Percentiles rank a stretch among this genome's conserved stretches.
Conservation (phyloP, 2,797 vertebrate genomes). For the Limosa lapponica region DNA sequence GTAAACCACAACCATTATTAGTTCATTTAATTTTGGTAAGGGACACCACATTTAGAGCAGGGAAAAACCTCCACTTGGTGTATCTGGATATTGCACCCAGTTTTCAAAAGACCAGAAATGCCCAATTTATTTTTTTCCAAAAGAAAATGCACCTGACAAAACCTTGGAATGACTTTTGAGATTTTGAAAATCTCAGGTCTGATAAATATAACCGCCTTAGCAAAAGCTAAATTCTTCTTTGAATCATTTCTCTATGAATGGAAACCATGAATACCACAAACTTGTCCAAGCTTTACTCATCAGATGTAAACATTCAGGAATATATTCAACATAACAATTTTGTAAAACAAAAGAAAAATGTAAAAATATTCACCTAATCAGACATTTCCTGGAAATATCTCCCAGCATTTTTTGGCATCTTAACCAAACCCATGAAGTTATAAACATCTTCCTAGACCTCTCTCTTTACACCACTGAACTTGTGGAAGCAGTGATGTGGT, state of each 20-base stretch:
- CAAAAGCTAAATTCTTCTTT: neutral
- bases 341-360: neutral
- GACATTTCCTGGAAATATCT: neutral
- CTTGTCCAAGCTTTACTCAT: neutral
- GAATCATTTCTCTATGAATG: neutral
- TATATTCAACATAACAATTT: neutral
- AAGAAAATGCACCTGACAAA: neutral
- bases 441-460: neutral
- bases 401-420: neutral
- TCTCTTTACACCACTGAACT: neutral
- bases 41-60: neutral
- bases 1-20: constrained; percentile 18
- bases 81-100: neutral
- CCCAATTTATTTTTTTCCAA: neutral
- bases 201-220: neutral
- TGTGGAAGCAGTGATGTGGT: neutral
- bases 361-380: neutral
- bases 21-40: neutral
- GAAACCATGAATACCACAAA: neutral
- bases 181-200: neutral
- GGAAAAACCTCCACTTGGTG: neutral
- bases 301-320: neutral
- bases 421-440: neutral
- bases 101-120: neutral
- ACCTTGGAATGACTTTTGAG: neutral